These are phyloP conservation scores for Donacobius atricapilla DNA, from an alignment of 2,113 vertebrate genomes.

Conservation along the genomic window DNA sequence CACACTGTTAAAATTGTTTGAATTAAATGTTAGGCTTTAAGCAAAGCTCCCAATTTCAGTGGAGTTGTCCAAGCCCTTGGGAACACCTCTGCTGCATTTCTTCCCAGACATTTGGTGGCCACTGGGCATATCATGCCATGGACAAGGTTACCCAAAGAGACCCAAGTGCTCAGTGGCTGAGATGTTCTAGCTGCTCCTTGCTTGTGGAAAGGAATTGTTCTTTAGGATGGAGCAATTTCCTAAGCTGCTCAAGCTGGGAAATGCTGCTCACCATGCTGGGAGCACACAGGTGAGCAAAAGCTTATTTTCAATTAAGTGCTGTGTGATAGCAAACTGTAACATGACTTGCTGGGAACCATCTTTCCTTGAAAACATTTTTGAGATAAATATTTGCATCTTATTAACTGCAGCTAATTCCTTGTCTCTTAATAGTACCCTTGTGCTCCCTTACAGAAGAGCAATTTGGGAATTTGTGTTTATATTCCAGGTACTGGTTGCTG, in stretches of 20 bases:
- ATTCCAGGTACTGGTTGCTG: background rate
- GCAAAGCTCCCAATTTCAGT: background rate
- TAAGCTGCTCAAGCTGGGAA: background rate
- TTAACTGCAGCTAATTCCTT: background rate
- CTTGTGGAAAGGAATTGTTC: background rate
- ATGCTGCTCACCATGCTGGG: background rate
- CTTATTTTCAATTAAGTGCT: background rate
- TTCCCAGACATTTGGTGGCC: background rate
- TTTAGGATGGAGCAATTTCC: background rate
- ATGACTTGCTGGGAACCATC: background rate
- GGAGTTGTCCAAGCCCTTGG: background rate
- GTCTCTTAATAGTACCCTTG: background rate
- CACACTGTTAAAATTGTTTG: background rate
- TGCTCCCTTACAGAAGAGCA: background rate
- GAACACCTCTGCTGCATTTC: background rate
- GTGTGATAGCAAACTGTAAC: background rate
- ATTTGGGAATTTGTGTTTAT: background rate
- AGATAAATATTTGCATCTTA: slow-evolving; percentile 12
- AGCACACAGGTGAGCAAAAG: background rate
- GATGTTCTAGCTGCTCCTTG: background rate
- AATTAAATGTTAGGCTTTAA: background rate
- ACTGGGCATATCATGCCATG: background rate
- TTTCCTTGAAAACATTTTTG: background rate
- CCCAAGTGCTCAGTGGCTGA: background rate
- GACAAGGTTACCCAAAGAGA: background rate